Percentiles rank a stretch among this genome's conserved stretches.
Conservation (phyloP, 1,140 invertebrate species). For the Pissodes strobi region DNA sequence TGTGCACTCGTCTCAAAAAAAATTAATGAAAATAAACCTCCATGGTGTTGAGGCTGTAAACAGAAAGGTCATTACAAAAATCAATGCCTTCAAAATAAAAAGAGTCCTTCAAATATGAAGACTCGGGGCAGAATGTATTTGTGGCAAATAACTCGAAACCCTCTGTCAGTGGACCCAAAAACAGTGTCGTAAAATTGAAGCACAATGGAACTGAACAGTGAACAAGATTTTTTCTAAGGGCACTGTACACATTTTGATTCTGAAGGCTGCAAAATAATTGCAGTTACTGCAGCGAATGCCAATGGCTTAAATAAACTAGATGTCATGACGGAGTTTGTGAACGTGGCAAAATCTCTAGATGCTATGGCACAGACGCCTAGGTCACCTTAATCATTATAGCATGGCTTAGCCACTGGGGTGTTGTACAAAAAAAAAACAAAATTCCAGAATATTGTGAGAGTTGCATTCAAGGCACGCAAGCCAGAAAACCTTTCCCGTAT, state of each 20-base stretch:
- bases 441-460: conserved; percentile 19
- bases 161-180: conserved; percentile 8
- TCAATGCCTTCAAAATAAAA: background rate
- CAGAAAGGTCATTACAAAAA: too few species aligned
- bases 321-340: conserved; percentile 12
- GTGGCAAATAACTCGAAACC: too few species aligned
- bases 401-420: conserved; percentile 25
- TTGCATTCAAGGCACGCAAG: conserved; percentile 39
- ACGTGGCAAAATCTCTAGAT: too few species aligned
- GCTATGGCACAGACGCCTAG: too few species aligned
- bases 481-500: conserved; percentile 28
- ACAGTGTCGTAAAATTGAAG: conserved; percentile 15
- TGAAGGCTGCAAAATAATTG: conserved; percentile 21
- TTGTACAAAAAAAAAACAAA: conserved; percentile 3
- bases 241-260: conserved; percentile 28
- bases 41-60: too few species aligned
- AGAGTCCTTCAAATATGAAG: too few species aligned
- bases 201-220: conserved; percentile 15
- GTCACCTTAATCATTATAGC: too few species aligned
- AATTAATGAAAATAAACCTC: conserved; percentile 25
- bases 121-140: too few species aligned
- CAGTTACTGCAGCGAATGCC: conserved; percentile 32
- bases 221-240: conserved; percentile 29
- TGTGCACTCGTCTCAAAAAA: too few species aligned
- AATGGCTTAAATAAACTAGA: conserved; percentile 25